Evolutionary conservation across 2,797 vertebrate species (phyloP).

Genomic region (Hoplostethus mediterraneus): DNA sequence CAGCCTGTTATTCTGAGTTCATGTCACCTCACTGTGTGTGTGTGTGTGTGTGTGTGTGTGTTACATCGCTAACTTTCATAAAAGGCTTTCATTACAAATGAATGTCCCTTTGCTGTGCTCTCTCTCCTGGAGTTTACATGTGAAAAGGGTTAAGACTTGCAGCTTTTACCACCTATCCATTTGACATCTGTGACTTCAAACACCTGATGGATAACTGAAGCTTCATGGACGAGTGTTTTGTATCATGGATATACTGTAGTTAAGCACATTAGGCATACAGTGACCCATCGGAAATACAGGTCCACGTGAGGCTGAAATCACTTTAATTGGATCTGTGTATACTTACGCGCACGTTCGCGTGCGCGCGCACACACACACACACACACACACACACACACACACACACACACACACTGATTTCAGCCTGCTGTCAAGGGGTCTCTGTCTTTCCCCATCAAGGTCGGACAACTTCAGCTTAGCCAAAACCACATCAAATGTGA

Average conservation of each 20-base stretch:
- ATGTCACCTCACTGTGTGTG: no score
- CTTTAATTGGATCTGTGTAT: neutral
- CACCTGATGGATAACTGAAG: no score
- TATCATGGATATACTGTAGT: neutral
- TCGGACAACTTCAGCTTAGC: neutral
- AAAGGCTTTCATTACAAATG: no score
- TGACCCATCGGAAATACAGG: neutral
- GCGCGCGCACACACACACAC: neutral
- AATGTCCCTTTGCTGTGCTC: neutral
- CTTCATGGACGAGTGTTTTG: no score
- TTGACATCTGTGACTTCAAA: neutral
- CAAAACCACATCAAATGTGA: neutral
- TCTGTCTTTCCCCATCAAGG: neutral
- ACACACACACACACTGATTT: neutral
- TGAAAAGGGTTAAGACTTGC: no score
- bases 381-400: conserved; percentile 1
- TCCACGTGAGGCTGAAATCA: neutral
- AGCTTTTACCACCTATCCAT: neutral
- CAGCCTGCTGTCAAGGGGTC: neutral
- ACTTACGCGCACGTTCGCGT: neutral
- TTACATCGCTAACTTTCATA: neutral
- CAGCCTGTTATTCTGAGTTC: no score
- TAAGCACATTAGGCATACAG: neutral
- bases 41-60: conserved; percentile 1
- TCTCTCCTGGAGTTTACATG: neutral